These are phyloP conservation scores for Scatophagus argus DNA, from an alignment of 2,113 vertebrate genomes.

Conservation along the genomic window DNA sequence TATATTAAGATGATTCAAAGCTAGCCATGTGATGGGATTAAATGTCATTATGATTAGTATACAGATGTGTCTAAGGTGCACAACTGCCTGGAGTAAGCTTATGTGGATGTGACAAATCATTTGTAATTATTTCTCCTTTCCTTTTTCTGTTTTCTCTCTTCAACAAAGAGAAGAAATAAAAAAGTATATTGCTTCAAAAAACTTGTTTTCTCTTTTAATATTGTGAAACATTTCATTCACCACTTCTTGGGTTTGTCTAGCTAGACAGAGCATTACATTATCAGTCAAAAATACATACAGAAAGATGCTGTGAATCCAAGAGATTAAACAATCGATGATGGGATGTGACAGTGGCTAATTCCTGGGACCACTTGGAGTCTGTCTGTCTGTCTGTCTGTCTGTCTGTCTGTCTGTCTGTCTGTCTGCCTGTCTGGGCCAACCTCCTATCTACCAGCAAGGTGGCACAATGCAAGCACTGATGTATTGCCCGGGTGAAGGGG, in stretches of 20 bases:
- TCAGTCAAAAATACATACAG: constrained; percentile 80
- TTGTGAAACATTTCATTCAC: constrained; percentile 80
- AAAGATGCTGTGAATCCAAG: constrained; percentile 80
- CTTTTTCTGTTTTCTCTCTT: constrained; percentile 64
- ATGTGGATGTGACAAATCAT: constrained; percentile 71
- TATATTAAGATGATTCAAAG: constrained; percentile 74
- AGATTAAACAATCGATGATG: constrained; percentile 78
- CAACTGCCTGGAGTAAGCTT: constrained; percentile 68
- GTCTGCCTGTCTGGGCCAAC: constrained; percentile 49
- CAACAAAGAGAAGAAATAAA: constrained; percentile 78
- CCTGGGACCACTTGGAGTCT: constrained; percentile 66
- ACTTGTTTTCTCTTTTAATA: constrained; percentile 60
- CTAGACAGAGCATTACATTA: constrained; percentile 78
- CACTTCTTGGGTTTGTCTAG: constrained; percentile 73
- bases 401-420: constrained; percentile 48
- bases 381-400: constrained; percentile 48
- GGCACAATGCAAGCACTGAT: constrained; percentile 76
- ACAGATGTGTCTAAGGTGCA: constrained; percentile 80
- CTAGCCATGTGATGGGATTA: constrained; percentile 74
- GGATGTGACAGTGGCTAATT: constrained; percentile 74
- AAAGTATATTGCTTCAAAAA: constrained; percentile 85
- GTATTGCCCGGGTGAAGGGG: constrained; percentile 77
- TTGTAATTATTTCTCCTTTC: constrained; percentile 69
- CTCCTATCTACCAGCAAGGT: constrained; percentile 75
- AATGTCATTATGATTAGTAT: constrained; percentile 73